These are phyloP conservation scores for Pionites leucogaster DNA, from an alignment of 2,113 vertebrate species.

Conservation along the genomic window DNA sequence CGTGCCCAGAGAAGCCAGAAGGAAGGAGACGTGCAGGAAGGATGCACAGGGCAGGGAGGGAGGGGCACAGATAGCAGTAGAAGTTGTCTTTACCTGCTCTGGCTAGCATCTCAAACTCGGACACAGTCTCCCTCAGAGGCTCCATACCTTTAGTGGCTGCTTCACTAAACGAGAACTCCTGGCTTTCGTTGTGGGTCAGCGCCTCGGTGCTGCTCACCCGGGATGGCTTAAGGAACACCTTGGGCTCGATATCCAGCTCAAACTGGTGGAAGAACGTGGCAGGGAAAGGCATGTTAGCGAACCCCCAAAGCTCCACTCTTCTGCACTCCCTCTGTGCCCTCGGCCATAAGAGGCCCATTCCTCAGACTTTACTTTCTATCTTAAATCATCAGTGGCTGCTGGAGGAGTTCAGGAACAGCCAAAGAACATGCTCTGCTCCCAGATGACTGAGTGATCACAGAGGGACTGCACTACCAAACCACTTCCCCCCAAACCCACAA, in stretches of 20 bases:
- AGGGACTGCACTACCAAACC: neutral
- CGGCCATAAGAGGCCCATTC: rapidly evolving
- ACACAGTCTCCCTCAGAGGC: slow-evolving; percentile 78
- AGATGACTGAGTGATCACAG: neutral
- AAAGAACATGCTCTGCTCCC: neutral
- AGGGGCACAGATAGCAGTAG: neutral
- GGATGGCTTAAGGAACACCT: slow-evolving; percentile 82
- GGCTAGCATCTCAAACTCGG: slow-evolving; percentile 80
- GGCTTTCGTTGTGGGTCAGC: slow-evolving; percentile 80
- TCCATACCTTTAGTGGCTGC: slow-evolving; percentile 88
- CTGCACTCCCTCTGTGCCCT: neutral
- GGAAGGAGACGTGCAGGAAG: neutral
- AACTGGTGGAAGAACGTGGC: slow-evolving; percentile 74
- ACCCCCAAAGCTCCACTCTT: neutral
- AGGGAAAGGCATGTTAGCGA: neutral
- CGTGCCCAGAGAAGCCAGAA: neutral
- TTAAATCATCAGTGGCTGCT: neutral
- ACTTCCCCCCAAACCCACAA: neutral
- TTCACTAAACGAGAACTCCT: slow-evolving; percentile 89
- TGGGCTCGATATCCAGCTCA: slow-evolving; percentile 94
- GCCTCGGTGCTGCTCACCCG: slow-evolving; percentile 63
- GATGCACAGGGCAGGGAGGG: neutral
- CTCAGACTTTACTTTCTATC: neutral
- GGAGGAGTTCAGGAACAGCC: neutral
- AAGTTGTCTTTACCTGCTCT: slow-evolving; percentile 77